Base-by-base conservation (phyloP, 2,888 invertebrate genomes). In the Drosophila villosipedis region DNA sequence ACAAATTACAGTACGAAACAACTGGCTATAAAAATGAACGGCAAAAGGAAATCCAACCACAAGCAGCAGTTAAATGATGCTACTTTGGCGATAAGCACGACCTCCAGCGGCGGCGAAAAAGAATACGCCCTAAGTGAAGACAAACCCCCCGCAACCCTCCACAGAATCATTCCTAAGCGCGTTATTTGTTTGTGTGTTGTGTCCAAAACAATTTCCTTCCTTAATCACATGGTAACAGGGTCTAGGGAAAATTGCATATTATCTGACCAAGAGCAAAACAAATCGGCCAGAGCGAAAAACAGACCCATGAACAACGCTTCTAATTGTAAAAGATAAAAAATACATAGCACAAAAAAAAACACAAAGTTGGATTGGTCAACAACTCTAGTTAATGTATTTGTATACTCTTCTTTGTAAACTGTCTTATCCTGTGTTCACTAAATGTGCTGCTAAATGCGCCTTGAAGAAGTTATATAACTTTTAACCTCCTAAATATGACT, bases 161-260 rank as follows among this genome's bases (percentile, higher is more conserved):
- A 22, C 31, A 76, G 55, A 50, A 50, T 69, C 70, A 68, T 58
- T 59, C 58, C 57, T 39, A 35, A 54, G 73, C 50, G 70, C 68
- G 73, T 75, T 78, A 82, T 82, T 85, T 89, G 87, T 89, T 80
- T 86, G 76, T 76, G 76, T 76, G 83, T 74, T 64, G 76, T 68
- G 91, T 91, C 91, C 90, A 87, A 92, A 92, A 93, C 91, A 91
- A 92, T 92, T 92, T 92, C 92, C 91, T 92, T 92, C 92, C 92
- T 91, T 92, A 92, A 92, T 92, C 93, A 90, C 92, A 84, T 82
- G 87, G 86, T 83, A 83, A 78, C 83, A 71, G 75, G 81, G 78
- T 73, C 65, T 69, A 67, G 77, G 78, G 66, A 78, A 83, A 85
- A 90, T 87, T 88, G 76, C 85, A 85, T 89, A 43, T 85, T 85